A percentile compares a stretch with the other conserved stretches of the same genome.
Evolutionary conservation across 1,140 invertebrate genomes (phyloP).

Genomic region (Ylistrum balloti): DNA sequence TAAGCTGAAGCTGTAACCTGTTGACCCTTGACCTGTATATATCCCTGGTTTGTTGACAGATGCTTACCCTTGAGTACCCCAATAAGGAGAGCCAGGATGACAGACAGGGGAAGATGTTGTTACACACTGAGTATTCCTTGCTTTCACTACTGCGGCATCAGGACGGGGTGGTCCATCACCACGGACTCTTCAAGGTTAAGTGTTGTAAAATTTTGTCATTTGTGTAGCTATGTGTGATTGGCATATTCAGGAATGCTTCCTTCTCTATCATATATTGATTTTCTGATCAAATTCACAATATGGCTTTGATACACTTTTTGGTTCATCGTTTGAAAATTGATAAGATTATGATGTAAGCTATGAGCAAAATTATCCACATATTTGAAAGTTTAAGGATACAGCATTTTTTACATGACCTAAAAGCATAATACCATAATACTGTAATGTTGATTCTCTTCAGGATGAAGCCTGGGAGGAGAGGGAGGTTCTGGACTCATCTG

Average conservation of each 20-base stretch:
- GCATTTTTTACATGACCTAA: no score
- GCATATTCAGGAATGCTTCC: no score
- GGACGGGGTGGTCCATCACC: conserved; percentile 90
- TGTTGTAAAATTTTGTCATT: neutral
- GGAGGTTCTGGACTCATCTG: conserved; percentile 80
- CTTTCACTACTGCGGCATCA: conserved; percentile 88
- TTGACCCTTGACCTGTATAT: no score
- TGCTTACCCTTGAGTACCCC: conserved; percentile 84
- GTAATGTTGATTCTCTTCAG: conserved; percentile 80
- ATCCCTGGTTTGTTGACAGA: conserved; percentile 77
- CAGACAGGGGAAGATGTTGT: conserved; percentile 90
- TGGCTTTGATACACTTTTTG: no score
- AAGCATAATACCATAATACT: no score
- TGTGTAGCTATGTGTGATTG: neutral
- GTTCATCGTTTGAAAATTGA: no score
- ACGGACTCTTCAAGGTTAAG: conserved; percentile 91
- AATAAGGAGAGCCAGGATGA: conserved; percentile 89
- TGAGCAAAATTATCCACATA: no score
- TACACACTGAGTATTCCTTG: conserved; percentile 91
- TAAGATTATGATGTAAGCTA: no score
- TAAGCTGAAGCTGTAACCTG: no score
- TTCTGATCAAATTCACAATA: no score
- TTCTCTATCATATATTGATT: no score
- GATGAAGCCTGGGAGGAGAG: conserved; percentile 88
- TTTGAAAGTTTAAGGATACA: no score